Percentiles rank a stretch among this genome's conserved stretches.
Conservation (phyloP, 2,888 invertebrate genomes). For the Hemaris fuciformis region DNA sequence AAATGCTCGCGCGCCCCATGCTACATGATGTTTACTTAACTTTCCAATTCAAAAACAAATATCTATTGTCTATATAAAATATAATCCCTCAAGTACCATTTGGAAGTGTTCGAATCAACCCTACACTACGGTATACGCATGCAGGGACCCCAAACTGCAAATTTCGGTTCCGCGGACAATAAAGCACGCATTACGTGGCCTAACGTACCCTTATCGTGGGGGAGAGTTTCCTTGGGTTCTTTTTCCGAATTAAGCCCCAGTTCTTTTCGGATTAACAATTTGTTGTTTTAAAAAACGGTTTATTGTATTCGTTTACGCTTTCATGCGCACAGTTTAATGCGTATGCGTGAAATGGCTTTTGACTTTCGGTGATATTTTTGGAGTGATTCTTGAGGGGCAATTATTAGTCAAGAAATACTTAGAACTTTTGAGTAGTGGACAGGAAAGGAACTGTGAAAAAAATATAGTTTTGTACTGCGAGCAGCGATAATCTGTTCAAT, state of each 20-base stretch:
- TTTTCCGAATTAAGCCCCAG: constrained; percentile 12
- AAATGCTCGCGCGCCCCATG: neutral
- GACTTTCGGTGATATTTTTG: neutral
- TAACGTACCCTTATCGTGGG: constrained; percentile 36
- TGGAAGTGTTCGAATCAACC: constrained; percentile 13
- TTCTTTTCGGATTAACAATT: constrained; percentile 6
- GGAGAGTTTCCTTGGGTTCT: constrained; percentile 14
- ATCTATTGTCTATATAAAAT: constrained; percentile 9
- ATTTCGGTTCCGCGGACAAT: constrained; percentile 60
- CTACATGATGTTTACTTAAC: constrained; percentile 8
- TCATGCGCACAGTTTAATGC: neutral
- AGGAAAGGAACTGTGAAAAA: too few relatives aligned
- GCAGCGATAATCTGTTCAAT: too few relatives aligned
- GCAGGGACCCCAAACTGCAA: constrained; percentile 58
- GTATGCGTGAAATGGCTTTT: neutral
- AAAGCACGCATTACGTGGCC: constrained; percentile 65
- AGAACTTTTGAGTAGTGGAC: too few relatives aligned
- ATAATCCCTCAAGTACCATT: constrained; percentile 18
- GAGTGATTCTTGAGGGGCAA: neutral
- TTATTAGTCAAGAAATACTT: too few relatives aligned
- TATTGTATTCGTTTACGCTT: neutral
- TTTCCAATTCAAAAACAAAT: constrained; percentile 10
- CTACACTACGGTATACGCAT: constrained; percentile 15
- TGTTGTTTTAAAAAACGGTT: neutral
- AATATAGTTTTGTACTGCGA: too few relatives aligned